A percentile compares a stretch with the other conserved stretches of the same genome.
These are phyloP conservation scores for Poecilia velifera DNA, from an alignment of 2,797 vertebrate species.

Conservation along the genomic window DNA sequence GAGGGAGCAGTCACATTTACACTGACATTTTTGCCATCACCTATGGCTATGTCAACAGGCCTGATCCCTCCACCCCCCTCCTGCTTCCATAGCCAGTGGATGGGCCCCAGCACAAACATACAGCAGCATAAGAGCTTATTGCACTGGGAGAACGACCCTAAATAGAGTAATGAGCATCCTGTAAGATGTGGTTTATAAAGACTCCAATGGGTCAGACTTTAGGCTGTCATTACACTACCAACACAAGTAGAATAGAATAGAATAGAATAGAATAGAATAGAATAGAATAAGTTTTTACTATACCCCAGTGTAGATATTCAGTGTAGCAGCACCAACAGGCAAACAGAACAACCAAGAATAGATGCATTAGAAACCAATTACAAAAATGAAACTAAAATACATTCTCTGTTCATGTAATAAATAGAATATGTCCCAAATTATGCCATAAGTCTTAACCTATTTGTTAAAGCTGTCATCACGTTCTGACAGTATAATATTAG, in stretches of 20 bases:
- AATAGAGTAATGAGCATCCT: constrained; percentile 19
- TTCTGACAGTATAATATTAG: too few species aligned
- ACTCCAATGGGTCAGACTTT: not conserved
- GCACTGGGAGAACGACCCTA: constrained; percentile 25
- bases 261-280: not conserved
- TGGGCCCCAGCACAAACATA: constrained; percentile 41
- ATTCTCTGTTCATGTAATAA: not conserved
- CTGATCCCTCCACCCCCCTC: constrained; percentile 43
- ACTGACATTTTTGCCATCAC: constrained; percentile 86
- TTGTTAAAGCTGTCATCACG: too few species aligned
- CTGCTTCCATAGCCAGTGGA: constrained; percentile 31
- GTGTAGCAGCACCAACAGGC: not conserved
- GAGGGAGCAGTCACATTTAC: constrained; percentile 84
- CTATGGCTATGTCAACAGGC: constrained; percentile 83
- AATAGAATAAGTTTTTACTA: not conserved
- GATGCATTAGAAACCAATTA: not conserved
- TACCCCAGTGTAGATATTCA: not conserved
- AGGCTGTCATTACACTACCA: not conserved
- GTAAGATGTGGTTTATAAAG: constrained; percentile 6
- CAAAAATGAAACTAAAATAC: not conserved
- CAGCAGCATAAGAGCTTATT: constrained; percentile 26
- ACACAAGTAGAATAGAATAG: not conserved
- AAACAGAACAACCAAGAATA: not conserved
- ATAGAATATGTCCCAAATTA: not conserved
- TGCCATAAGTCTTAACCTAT: not conserved